Evolutionary conservation across 2,888 invertebrate genomes (phyloP), one percentile per base, ranked within the genome.

Genomic region (Nudaria mundana): DNA sequence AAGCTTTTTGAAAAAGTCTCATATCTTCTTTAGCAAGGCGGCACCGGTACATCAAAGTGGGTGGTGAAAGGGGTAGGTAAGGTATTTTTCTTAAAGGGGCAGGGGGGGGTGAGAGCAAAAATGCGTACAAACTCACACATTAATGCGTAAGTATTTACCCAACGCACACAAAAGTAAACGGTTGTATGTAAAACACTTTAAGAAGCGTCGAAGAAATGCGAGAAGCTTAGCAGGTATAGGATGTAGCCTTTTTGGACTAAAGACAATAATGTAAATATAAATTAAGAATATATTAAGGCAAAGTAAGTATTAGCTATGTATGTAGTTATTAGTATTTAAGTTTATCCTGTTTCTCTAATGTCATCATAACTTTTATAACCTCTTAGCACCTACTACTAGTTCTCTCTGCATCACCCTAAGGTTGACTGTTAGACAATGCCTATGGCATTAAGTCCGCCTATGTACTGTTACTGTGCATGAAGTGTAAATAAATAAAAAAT

Each of bases 151-250:
- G 80, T 81, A 84, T 82, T 84, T 83, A 82, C 80, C 33, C 58
- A 58, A 73, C 85, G 76, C 86, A 85, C 87, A 87, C 87, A 81
- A 63, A 45, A 53, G 50, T 56, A 56, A 45, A 40, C 40, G 63
- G 69, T 66, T 88, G 85, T 88, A 87, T 87, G 88, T 87, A 87
- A 88, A 87, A 88, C 86, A 86, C 86, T 88, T 87, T 87, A 88
- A 88, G 87, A 88, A 87, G 85, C 86, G 82, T 68, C 81, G 87
- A 88, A 88, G 88, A 88, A 88, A 88, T 84, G 86, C 86, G 86
- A 88, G 87, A 79, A 82, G 86, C 88, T 87, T 86, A 84, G 63
- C 66, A 63, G 52, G 32, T 78, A 88, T 75, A 82, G 86, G 81
- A 58, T 82, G 88, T 60, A 61, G 42, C 15, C 24, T n/a, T 26